Percentiles rank a stretch among this genome's conserved stretches.
Conservation (phyloP, 2,113 vertebrate species). For the Columbina picui region DNA sequence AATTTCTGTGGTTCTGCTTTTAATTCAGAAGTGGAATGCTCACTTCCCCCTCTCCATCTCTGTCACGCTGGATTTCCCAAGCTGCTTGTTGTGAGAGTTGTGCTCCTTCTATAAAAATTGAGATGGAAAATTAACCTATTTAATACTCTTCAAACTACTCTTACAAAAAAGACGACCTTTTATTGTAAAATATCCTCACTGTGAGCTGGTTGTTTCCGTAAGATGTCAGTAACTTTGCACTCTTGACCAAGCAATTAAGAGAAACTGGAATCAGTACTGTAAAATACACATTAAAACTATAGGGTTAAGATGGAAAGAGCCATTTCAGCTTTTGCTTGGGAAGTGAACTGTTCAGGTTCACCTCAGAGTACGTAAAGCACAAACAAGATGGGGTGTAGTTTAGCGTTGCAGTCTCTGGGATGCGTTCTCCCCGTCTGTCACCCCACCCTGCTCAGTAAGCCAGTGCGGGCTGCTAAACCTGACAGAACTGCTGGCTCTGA, state of each 20-base stretch:
- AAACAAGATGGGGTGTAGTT: not conserved
- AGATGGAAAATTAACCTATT: not conserved
- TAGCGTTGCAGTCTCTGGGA: not conserved
- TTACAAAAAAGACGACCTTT: not conserved
- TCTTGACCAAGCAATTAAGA: not conserved
- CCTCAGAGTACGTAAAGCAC: fast-evolving
- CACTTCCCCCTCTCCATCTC: conserved; percentile 6
- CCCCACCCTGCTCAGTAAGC: not conserved
- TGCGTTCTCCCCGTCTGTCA: not conserved
- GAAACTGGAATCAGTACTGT: not conserved
- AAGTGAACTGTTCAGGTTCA: not conserved
- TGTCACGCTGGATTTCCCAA: not conserved
- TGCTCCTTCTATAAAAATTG: not conserved
- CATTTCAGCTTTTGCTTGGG: not conserved
- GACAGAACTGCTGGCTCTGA: not conserved
- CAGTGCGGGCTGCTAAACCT: not conserved
- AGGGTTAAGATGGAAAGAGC: not conserved
- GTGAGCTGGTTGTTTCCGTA: not conserved
- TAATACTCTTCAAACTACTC: not conserved
- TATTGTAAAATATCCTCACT: not conserved
- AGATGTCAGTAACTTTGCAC: not conserved
- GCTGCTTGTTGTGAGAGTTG: not conserved
- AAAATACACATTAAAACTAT: not conserved
- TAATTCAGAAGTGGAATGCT: conserved; percentile 5
- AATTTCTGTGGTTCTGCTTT: conserved; percentile 33